Evolutionary conservation across 1,140 invertebrate species (phyloP), one percentile per base, ranked within the genome.

Genomic region (Conus ventricosus): DNA sequence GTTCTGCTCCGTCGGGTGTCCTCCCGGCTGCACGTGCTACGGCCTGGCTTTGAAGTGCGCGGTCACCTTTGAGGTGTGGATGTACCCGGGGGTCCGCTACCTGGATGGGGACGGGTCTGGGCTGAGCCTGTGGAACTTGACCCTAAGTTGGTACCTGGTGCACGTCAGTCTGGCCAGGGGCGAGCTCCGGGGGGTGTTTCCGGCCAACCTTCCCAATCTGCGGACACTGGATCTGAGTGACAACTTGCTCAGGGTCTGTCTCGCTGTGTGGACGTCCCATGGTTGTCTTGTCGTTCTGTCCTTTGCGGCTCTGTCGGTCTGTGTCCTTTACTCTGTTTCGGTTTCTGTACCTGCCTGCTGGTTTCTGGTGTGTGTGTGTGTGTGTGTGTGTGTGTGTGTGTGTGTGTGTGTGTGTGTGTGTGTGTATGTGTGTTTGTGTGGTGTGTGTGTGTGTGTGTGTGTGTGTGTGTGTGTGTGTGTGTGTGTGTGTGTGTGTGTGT

Each of bases 1-100:
- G 0, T 78, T 87, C 25, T 89, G 88, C 55, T 39, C 82, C 51
- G 13, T 57, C 5, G 87, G 82, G 1, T 89, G 86, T n/a, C 89
- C 89, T 11, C 20, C 51, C 3, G 82, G 84, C 55, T 89, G 89
- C 60, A 53, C 67, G 54, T 87, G 89, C 54, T 53, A 82, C 54
- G 71, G 87, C 11, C 71, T 84, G 89, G 81, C 83, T 23, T 84
- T 80, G 25, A 39, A 25, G 0, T 89, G 89, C 20, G 25, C 51
- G 17, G 67, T 6, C 8, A 54, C 1, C 4, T 86, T 86, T 17
- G 27, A 71, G 6, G 67, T 51, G 39, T 8, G 39, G 8, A 7
- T 23, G 20, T 75, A 17, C 1, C 67, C 67, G 5, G 7, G 76
- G 5, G 23, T 86, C 23, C 84, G 84, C 23, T 86, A 75, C 51